phyloP scores from a whole-genome alignment of 2,797 vertebrate species.

The Neopelma chrysocephalum region DNA sequence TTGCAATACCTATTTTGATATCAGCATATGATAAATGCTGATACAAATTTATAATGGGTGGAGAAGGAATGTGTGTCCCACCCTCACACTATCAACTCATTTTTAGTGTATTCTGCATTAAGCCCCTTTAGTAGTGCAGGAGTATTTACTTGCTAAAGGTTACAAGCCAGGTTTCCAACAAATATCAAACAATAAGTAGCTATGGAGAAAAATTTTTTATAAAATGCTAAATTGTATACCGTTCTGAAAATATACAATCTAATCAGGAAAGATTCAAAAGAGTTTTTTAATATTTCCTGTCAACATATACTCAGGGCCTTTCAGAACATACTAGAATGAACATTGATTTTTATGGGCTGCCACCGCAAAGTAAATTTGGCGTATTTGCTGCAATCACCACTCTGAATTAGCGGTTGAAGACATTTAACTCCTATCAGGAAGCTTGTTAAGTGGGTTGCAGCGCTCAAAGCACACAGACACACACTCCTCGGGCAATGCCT shows the following conservation, averaged over 20 bases:
- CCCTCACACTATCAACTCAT: not conserved
- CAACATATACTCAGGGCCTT: not conserved
- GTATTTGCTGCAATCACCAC: not conserved
- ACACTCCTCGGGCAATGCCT: rapidly evolving
- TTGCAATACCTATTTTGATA: not conserved
- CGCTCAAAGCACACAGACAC: not conserved
- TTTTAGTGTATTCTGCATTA: not conserved
- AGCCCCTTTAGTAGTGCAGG: not conserved
- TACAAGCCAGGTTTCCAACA: not conserved
- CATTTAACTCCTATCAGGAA: not conserved
- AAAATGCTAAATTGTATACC: rapidly evolving
- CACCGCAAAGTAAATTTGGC: not conserved
- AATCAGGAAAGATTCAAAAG: not conserved
- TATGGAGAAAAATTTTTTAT: not conserved
- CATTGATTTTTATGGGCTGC: not conserved
- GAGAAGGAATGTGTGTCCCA: not conserved
- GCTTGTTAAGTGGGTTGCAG: not conserved
- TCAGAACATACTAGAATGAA: not conserved
- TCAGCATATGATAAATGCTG: not conserved
- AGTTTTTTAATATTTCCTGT: not conserved
- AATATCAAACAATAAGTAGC: not conserved
- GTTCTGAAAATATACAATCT: not conserved
- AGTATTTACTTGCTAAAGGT: not conserved
- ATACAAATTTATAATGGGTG: not conserved
- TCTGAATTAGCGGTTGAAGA: not conserved